Base-by-base conservation (phyloP, 2,113 vertebrate species). In the Saguinus midas region DNA sequence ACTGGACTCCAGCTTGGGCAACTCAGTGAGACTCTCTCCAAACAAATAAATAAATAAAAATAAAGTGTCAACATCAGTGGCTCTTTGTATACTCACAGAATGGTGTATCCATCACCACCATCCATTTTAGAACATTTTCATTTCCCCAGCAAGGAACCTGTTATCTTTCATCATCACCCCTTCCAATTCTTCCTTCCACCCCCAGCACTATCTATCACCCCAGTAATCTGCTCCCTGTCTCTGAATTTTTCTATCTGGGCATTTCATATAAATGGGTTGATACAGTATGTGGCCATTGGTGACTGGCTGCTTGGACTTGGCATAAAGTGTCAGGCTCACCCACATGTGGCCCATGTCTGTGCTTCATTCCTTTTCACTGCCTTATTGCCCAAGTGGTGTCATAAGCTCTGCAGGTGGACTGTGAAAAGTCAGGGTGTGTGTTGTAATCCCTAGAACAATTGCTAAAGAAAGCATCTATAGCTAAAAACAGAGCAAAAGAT, bases 361-460 rank as follows among this genome's bases (percentile, higher is more conserved):
- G 40, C 37, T 61, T 81, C 10, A 14, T 37, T 79, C 25, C 58
- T 32, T 21, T 40, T 27, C 3, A 40, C 17, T 48, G 12, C 43
- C 23, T 48, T 16, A 23, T 16, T 43, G 40, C 29, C 82, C 27
- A 8, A 61, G 43, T 12, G 10, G 25, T 29, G 12, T 73, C 58
- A 20, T 0, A 29, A 6, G 61, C 9, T 2, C 43, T 0, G 6
- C 2, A 14, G 52, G 37, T 23, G 9, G 4, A 9, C 17, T 21
- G 23, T 32, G 32, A 21, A 12, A 40, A 50, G 6, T 52, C 1
- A 35, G 43, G 43, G 23, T 6, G 27, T n/a, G 7, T 61, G 25
- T 4, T 40, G 37, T 13, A 7, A 43, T 10, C 45, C 35, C 66
- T 48, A 3, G 10, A 61, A 48, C 7, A 17, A 25, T 18, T 58